These are phyloP conservation scores for Leptonema lineaticorne DNA, from an alignment of 1,140 invertebrate genomes.

Conservation along the genomic window DNA sequence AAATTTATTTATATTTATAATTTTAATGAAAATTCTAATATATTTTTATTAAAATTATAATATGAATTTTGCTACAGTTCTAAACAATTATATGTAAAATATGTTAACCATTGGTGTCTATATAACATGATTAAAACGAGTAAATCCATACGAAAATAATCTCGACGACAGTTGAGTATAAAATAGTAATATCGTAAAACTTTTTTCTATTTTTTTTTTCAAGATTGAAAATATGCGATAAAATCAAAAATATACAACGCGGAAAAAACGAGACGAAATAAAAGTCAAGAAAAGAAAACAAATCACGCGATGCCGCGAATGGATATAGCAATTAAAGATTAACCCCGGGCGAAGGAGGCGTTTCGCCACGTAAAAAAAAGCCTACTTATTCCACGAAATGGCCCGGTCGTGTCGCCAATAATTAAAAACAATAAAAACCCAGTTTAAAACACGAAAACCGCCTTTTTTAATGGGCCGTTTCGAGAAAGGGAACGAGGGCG, in stretches of 20 bases:
- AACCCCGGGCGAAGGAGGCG: neutral
- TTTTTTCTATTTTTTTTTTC: constrained; percentile 1
- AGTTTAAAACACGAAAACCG: neutral
- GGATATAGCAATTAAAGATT: constrained; percentile 15
- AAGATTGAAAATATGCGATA: neutral
- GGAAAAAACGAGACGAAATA: neutral
- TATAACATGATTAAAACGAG: no score
- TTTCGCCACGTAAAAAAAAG: neutral
- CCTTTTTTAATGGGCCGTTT: no score
- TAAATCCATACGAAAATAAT: no score
- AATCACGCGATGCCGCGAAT: constrained; percentile 5
- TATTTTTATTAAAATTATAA: no score
- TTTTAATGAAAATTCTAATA: no score
- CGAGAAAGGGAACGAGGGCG: no score
- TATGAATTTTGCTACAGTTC: no score
- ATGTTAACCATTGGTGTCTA: no score
- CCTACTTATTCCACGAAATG: neutral
- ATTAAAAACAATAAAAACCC: neutral
- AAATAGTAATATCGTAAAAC: no score
- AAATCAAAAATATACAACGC: neutral
- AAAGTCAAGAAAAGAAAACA: neutral
- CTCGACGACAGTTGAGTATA: no score
- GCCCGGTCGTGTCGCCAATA: constrained; percentile 1
- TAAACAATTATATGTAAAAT: no score
- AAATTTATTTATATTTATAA: no score